Evolutionary conservation across 2,797 vertebrate species (phyloP).

Genomic region (Epinephelus awoara): DNA sequence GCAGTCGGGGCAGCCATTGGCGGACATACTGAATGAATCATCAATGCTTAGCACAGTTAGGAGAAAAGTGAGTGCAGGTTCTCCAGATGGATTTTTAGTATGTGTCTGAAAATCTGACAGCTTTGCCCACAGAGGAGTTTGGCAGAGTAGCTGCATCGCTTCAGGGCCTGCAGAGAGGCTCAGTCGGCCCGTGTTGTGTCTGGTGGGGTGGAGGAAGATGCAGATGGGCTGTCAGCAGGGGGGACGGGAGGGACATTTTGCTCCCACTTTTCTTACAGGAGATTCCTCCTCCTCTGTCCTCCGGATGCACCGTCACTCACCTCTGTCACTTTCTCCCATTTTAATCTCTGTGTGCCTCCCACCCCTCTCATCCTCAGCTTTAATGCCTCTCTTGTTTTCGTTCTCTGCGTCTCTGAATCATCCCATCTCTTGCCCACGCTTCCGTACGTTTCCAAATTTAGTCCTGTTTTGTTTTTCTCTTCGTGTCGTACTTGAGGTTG

Average conservation of each 20-base stretch:
- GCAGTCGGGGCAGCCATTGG: neutral
- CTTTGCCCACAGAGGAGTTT: constrained; percentile 62
- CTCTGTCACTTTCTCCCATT: constrained; percentile 9
- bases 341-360: constrained; percentile 6
- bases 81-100: constrained; percentile 58
- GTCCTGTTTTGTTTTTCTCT: constrained; percentile 61
- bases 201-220: constrained; percentile 51
- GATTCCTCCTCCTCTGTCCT: constrained; percentile 35
- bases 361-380: constrained; percentile 36
- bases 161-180: constrained; percentile 36
- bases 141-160: constrained; percentile 31
- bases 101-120: constrained; percentile 55
- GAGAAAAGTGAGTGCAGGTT: constrained; percentile 16
- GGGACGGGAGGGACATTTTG: constrained; percentile 25
- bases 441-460: constrained; percentile 68
- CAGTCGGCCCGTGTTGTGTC: constrained; percentile 46
- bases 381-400: constrained; percentile 34
- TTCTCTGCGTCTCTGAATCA: constrained; percentile 65
- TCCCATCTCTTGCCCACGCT: constrained; percentile 60
- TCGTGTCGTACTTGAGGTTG: constrained; percentile 40
- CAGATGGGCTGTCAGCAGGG: constrained; percentile 54
- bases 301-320: constrained; percentile 8
- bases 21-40: constrained; percentile 44
- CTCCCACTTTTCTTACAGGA: constrained; percentile 12
- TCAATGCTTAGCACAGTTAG: constrained; percentile 11